phyloP scores from a whole-genome alignment of 2,888 invertebrate genomes.

The Deilephila elpenor region DNA sequence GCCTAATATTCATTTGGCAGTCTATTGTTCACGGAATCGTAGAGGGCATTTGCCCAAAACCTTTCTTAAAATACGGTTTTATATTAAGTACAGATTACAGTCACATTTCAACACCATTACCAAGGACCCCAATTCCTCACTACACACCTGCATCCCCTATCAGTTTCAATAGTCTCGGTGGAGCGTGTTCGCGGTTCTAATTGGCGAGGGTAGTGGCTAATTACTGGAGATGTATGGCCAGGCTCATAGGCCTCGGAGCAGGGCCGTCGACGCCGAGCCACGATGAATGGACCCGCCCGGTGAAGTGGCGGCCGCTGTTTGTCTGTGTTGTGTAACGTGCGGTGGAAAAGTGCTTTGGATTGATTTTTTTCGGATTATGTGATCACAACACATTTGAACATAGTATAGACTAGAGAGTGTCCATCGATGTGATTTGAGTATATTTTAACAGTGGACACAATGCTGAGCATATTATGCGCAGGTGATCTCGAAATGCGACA shows the following conservation, averaged over 20 bases:
- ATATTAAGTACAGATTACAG: too few relatives aligned
- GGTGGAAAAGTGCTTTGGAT: background rate
- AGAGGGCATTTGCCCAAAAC: too few relatives aligned
- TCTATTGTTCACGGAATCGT: too few relatives aligned
- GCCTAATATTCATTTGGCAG: too few relatives aligned
- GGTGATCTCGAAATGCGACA: too few relatives aligned
- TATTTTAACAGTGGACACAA: too few relatives aligned
- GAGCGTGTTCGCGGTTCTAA: constrained; percentile 21
- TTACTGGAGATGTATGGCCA: constrained; percentile 12
- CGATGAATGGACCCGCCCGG: background rate
- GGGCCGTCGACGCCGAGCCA: background rate
- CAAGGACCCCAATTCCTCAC: background rate
- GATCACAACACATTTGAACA: too few relatives aligned
- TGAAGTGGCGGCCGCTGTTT: constrained; percentile 10
- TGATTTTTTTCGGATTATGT: background rate
- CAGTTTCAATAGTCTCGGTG: background rate
- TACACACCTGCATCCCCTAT: background rate
- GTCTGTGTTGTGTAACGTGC: background rate
- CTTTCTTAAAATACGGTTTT: too few relatives aligned
- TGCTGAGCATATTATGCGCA: too few relatives aligned
- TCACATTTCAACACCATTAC: background rate
- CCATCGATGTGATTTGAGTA: too few relatives aligned
- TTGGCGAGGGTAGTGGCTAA: constrained; percentile 19
- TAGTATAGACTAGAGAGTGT: too few relatives aligned
- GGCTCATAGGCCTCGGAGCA: constrained; percentile 1